Evolutionary conservation across 2,888 invertebrate genomes (phyloP), one percentile per base, ranked within the genome.

Genomic region (Mellilla xanthometata): DNA sequence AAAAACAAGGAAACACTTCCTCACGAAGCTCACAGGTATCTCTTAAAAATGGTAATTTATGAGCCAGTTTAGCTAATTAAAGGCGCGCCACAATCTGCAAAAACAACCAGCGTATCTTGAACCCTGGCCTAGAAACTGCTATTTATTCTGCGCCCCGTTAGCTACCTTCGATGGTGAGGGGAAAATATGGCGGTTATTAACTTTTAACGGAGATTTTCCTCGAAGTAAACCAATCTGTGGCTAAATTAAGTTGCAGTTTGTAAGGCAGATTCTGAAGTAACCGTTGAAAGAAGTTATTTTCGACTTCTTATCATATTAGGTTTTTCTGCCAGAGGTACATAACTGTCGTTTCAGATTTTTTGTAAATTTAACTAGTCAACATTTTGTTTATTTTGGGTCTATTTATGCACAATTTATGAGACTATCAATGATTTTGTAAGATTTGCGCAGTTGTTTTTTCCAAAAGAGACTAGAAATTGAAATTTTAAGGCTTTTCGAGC

Each of bases 61-160:
- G 49, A 52, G 55, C 52, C 55, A 55, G 47, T 44, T 54, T 27
- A 32, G 36, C 56, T 72, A 73, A 74, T 72, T 70, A 62, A 60
- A 46, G 53, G 57, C 44, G 47, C 39, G 52, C 65, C 65, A 51
- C 68, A 67, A 62, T 61, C 59, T 60, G 56, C 59, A 67, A 66
- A 64, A 60, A 56, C 36, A 62, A 40, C 68, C 61, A 65, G 41
- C 38, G 48, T 45, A 58, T 40, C 49, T 30, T 49, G 68, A 68
- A 39, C 60, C 8, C 15, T 13, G 13, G 7, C 28, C 3, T 23
- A 34, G 8, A 9, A 15, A 15, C 15, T 19, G 24, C 9, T 12
- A 11, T 15, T 27, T 26, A 13, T 24, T 26, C 13, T 10, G 7
- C 13, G 12, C 10, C 2, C 13, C 4, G n/a, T n/a, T 24, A 36